phyloP scores from a whole-genome alignment of 2,113 vertebrate species.

The Ibidorhyncha struthersii region DNA sequence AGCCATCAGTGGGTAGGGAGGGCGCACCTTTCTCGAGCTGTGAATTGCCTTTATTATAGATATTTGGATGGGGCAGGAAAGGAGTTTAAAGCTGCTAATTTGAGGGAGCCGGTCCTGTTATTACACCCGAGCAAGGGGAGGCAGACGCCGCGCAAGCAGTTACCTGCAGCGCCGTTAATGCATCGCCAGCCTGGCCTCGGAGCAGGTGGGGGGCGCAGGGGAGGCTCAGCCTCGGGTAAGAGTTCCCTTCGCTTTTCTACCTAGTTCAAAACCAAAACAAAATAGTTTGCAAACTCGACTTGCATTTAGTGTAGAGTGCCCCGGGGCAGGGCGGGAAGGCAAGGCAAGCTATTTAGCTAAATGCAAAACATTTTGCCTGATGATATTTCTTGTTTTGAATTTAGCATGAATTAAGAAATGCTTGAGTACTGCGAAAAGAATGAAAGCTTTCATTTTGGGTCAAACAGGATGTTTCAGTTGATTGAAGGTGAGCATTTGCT shows the following conservation, averaged over 20 bases:
- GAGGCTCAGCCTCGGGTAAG: background rate
- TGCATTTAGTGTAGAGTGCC: background rate
- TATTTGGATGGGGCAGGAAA: background rate
- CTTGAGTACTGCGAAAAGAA: background rate
- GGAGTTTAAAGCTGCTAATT: background rate
- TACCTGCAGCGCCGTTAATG: background rate
- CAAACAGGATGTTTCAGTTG: background rate
- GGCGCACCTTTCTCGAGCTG: background rate
- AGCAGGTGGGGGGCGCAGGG: background rate
- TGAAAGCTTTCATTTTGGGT: constrained; percentile 6
- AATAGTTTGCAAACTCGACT: background rate
- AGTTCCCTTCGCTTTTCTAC: background rate
- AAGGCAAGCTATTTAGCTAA: background rate
- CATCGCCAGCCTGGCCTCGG: background rate
- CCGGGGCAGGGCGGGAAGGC: background rate
- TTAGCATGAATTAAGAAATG: background rate
- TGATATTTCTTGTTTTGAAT: background rate
- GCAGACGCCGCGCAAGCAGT: background rate
- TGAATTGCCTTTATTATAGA: background rate
- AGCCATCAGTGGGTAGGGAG: background rate
- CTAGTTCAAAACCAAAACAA: background rate
- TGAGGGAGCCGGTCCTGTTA: background rate
- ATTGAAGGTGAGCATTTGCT: background rate
- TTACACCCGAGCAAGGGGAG: background rate
- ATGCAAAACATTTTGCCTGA: background rate